Evolutionary conservation across 2,797 vertebrate species (phyloP).

Genomic region (Poecilia gillii): DNA sequence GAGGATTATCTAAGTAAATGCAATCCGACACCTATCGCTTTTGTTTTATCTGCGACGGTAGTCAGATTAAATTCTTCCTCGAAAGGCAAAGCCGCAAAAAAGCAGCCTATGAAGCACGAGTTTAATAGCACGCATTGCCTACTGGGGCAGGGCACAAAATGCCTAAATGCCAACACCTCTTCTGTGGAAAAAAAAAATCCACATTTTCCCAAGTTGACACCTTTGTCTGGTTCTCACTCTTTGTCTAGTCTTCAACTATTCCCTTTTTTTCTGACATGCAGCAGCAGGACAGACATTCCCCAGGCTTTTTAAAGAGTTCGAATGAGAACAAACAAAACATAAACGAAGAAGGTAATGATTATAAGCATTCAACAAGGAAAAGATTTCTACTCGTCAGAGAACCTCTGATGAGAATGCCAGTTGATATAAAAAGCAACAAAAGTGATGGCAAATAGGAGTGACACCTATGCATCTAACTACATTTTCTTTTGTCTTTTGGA

Average conservation of each 20-base stretch:
- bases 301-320: constrained; percentile 26
- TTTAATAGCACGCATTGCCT: constrained; percentile 13
- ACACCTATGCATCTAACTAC: constrained; percentile 15
- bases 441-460: constrained; percentile 3
- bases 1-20: constrained; percentile 9
- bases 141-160: constrained; percentile 43
- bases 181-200: constrained; percentile 39
- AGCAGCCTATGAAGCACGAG: constrained; percentile 13
- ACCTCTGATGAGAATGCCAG: not conserved
- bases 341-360: constrained; percentile 32
- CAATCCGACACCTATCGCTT: constrained; percentile 15
- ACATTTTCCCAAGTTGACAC: constrained; percentile 36
- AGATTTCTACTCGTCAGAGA: constrained; percentile 5
- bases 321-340: constrained; percentile 35
- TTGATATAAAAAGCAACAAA: constrained; percentile 20
- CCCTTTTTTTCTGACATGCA: constrained; percentile 55
- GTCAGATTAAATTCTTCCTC: constrained; percentile 9
- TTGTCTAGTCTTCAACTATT: constrained; percentile 37
- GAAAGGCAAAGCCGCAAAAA: constrained; percentile 20
- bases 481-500: not conserved
- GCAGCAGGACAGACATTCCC: constrained; percentile 71
- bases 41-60: constrained; percentile 4
- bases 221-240: constrained; percentile 43
- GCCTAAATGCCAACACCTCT: constrained; percentile 35
- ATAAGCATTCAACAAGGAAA: constrained; percentile 24